phyloP scores from a whole-genome alignment of 2,113 vertebrate genomes.

The Panurus biarmicus region DNA sequence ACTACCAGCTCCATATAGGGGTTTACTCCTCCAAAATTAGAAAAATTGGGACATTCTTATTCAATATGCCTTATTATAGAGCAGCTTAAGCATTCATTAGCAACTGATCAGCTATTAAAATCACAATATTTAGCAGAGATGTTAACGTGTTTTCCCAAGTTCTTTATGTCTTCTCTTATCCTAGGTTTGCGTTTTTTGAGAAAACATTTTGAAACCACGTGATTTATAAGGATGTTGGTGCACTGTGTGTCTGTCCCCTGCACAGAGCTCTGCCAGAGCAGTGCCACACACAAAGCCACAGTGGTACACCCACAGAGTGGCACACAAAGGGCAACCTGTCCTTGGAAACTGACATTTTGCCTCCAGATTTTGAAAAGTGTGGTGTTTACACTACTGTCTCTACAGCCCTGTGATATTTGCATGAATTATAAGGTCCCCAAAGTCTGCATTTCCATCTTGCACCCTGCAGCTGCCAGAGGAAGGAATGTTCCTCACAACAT shows the following conservation, averaged over 20 bases:
- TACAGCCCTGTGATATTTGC: accelerated
- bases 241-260: neutral
- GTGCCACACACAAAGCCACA: accelerated
- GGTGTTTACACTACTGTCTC: neutral
- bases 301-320: accelerated
- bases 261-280: neutral
- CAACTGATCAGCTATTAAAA: neutral
- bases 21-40: neutral
- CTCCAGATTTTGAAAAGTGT: neutral
- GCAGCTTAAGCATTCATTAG: neutral
- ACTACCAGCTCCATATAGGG: neutral
- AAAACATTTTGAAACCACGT: accelerated
- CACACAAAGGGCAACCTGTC: accelerated
- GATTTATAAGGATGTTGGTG: accelerated
- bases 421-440: too few relatives aligned
- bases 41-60: neutral
- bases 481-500: neutral
- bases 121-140: neutral
- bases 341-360: neutral
- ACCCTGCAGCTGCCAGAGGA: neutral
- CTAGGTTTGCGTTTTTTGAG: neutral
- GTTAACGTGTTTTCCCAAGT: neutral
- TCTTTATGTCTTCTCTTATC: neutral
- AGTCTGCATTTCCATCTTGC: neutral
- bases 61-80: neutral